Percentiles rank a stretch among this genome's conserved stretches.
phyloP scores from a whole-genome alignment of 2,113 vertebrate genomes.

The Etia nguti region DNA sequence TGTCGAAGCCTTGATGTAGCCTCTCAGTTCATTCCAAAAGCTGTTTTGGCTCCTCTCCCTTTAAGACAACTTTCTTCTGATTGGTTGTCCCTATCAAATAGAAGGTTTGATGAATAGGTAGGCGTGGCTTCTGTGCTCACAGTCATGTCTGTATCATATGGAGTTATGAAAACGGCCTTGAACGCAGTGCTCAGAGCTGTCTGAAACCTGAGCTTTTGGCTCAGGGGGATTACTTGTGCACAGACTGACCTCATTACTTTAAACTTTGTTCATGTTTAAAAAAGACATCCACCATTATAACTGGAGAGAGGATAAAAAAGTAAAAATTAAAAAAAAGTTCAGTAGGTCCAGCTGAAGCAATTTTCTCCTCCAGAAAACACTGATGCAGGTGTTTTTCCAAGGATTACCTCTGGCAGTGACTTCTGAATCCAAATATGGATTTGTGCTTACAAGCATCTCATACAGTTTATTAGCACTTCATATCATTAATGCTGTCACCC shows the following conservation, averaged over 20 bases:
- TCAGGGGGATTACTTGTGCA: background rate
- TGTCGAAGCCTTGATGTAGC: background rate
- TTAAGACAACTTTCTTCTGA: background rate
- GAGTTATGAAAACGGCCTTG: background rate
- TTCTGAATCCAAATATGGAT: background rate
- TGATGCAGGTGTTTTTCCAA: background rate
- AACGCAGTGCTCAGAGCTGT: rapidly evolving
- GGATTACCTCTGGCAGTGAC: background rate
- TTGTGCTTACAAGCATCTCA: background rate
- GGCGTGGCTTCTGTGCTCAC: background rate
- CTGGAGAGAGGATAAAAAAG: background rate
- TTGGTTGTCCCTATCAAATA: background rate
- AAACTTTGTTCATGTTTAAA: background rate
- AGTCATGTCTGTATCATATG: background rate
- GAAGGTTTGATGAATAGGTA: background rate
- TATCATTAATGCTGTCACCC: background rate
- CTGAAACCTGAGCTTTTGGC: background rate
- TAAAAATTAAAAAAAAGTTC: rapidly evolving
- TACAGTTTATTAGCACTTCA: background rate
- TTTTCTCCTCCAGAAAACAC: background rate
- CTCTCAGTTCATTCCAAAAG: background rate
- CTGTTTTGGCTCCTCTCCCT: background rate
- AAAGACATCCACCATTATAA: rapidly evolving
- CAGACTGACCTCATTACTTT: background rate
- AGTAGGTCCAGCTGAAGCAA: background rate